Conservation (phyloP, 2,888 invertebrate species). For the Prosapia bicincta region DNA sequence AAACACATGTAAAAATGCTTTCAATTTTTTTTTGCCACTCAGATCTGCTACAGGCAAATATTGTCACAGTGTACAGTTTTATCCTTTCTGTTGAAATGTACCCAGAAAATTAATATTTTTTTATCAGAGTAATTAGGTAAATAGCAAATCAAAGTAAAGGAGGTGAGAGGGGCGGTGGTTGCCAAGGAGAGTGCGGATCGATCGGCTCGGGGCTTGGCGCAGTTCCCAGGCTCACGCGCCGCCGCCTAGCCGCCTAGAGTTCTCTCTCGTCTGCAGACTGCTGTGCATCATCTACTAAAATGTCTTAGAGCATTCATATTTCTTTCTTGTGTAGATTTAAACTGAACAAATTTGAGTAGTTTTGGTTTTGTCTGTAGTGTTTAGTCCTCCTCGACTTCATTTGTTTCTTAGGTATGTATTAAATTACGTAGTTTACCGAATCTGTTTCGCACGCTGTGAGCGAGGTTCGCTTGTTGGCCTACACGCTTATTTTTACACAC, state of each 20-base stretch:
- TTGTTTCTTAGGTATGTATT: background rate
- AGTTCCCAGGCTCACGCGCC: slow-evolving; percentile 2
- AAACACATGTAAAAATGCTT: too few species aligned
- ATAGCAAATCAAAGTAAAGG: background rate
- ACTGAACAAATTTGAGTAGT: background rate
- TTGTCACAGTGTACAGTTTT: too few species aligned
- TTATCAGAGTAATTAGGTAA: slow-evolving; percentile 2
- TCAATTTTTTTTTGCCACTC: too few species aligned
- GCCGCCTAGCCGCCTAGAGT: slow-evolving; percentile 1
- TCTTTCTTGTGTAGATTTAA: background rate
- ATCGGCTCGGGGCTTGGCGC: background rate
- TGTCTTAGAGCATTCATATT: background rate
- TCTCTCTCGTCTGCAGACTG: background rate
- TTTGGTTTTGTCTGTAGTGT: background rate
- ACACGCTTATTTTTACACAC: background rate
- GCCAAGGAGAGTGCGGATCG: background rate
- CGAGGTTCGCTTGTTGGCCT: background rate
- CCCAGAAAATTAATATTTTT: too few species aligned
- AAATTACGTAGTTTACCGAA: background rate
- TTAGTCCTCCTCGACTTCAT: background rate
- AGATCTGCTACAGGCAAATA: too few species aligned
- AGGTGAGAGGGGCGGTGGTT: background rate
- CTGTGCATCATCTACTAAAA: background rate
- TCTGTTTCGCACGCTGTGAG: too few species aligned
- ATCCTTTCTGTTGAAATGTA: too few species aligned